phyloP scores from a whole-genome alignment of 2,797 vertebrate genomes.

The Gastrophryne carolinensis region DNA sequence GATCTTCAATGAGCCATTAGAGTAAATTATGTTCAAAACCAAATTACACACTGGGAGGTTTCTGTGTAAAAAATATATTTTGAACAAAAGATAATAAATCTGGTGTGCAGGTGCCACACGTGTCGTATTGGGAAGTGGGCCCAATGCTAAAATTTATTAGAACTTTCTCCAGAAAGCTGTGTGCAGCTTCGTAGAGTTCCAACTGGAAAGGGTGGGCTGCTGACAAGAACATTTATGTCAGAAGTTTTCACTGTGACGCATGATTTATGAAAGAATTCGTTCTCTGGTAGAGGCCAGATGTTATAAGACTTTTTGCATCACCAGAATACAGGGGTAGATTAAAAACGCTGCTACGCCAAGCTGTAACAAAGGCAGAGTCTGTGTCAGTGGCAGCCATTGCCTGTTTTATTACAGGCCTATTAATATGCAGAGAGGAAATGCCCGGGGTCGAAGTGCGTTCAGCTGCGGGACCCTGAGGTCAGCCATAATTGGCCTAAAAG shows the following conservation, averaged over 20 bases:
- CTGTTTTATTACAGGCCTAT: conserved; percentile 70
- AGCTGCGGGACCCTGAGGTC: conserved; percentile 83
- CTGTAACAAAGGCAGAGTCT: conserved; percentile 81
- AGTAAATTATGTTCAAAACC: not conserved
- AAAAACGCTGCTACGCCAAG: conserved; percentile 46
- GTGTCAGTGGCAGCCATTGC: conserved; percentile 69
- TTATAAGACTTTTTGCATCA: conserved; percentile 58
- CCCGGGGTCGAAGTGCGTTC: conserved; percentile 82
- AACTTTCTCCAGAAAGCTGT: conserved; percentile 17
- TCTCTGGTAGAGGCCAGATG: conserved; percentile 73
- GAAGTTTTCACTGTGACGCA: conserved; percentile 56
- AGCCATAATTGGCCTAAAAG: conserved; percentile 83
- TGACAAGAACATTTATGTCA: conserved; percentile 58
- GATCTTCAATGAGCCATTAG: not conserved
- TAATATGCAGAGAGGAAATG: conserved; percentile 86
- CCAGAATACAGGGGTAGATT: conserved; percentile 63
- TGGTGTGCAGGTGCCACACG: conserved; percentile 1
- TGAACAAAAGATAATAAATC: conserved; percentile 53
- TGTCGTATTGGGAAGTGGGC: not conserved
- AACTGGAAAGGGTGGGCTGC: conserved; percentile 53
- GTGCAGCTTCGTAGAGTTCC: conserved; percentile 49
- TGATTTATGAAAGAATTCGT: conserved; percentile 56
- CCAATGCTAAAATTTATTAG: conserved; percentile 44
- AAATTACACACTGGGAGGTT: not conserved
- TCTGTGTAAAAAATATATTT: conserved; percentile 29